Percentiles rank a stretch among this genome's conserved stretches.
These are phyloP conservation scores for Lepidochrysops patricia DNA, from an alignment of 2,888 invertebrate species.

Conservation along the genomic window DNA sequence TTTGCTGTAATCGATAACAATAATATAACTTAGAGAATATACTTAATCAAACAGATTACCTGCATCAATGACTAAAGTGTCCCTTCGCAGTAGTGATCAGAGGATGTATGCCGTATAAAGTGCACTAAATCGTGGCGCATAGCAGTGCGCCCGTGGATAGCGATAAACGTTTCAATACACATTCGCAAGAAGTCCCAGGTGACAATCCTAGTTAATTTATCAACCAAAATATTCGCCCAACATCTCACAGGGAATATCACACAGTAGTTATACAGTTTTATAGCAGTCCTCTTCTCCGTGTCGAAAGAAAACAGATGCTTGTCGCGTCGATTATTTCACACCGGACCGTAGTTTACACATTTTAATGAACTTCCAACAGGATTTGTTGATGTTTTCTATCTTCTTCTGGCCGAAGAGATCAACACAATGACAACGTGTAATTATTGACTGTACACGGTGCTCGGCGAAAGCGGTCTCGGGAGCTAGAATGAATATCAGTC, in stretches of 20 bases:
- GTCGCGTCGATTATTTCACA: constrained; percentile 50
- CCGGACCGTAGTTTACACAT: constrained; percentile 66
- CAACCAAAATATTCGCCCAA: constrained; percentile 59
- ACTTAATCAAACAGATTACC: constrained; percentile 16
- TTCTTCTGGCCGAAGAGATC: constrained; percentile 8
- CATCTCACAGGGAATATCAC: constrained; percentile 59
- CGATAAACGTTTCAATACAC: constrained; percentile 73
- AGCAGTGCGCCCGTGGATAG: constrained; percentile 79
- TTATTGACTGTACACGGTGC: constrained; percentile 32
- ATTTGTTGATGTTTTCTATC: constrained; percentile 1
- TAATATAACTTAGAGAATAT: neutral
- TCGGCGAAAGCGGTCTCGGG: constrained; percentile 49
- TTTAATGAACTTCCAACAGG: constrained; percentile 31
- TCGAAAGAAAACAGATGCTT: constrained; percentile 25
- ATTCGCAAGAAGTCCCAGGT: constrained; percentile 66
- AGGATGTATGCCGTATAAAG: constrained; percentile 85
- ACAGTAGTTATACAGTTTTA: constrained; percentile 54
- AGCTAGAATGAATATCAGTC: constrained; percentile 19
- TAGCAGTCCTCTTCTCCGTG: constrained; percentile 33
- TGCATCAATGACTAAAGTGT: constrained; percentile 51
- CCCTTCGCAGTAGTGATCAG: constrained; percentile 85
- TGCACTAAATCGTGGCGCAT: constrained; percentile 84
- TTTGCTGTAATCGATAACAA: neutral
- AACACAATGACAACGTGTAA: constrained; percentile 42
- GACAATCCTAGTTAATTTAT: constrained; percentile 54